These are phyloP conservation scores for Ormia ochracea DNA, from an alignment of 2,888 invertebrate species.

Conservation along the genomic window DNA sequence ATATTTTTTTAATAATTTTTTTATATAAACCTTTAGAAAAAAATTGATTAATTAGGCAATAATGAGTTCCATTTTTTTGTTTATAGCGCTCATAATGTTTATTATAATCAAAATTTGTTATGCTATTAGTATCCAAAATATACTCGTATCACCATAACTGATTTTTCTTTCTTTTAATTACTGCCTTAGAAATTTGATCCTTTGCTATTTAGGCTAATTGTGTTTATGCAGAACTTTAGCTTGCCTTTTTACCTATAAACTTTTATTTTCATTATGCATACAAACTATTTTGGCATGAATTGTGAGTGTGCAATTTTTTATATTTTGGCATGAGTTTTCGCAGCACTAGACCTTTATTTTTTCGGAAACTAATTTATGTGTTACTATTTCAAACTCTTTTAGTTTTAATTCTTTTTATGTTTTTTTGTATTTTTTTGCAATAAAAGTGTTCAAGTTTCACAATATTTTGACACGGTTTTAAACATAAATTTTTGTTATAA, in stretches of 20 bases:
- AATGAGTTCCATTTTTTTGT: too few species aligned
- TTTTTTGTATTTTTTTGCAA: neutral
- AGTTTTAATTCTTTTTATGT: neutral
- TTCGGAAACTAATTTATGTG: neutral
- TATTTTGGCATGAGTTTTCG: neutral
- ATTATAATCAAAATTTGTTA: too few species aligned
- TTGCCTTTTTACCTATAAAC: neutral
- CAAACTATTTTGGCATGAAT: neutral
- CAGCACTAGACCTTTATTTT: too few species aligned
- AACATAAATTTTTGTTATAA: too few species aligned
- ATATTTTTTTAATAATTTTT: too few species aligned
- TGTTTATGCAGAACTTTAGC: neutral
- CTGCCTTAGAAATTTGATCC: neutral
- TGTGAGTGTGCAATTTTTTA: neutral
- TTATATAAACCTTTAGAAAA: too few species aligned
- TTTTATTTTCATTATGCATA: neutral
- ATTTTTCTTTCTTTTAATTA: neutral
- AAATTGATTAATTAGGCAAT: too few species aligned
- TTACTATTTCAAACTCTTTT: too few species aligned
- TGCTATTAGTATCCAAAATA: too few species aligned
- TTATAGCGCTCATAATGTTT: too few species aligned
- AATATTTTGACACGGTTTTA: too few species aligned
- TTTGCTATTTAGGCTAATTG: neutral
- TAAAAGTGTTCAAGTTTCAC: neutral
- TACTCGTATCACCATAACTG: neutral